Evolutionary conservation across 2,797 vertebrate genomes (phyloP), one percentile per base, ranked within the genome.

Genomic region (Dermochelys coriacea): DNA sequence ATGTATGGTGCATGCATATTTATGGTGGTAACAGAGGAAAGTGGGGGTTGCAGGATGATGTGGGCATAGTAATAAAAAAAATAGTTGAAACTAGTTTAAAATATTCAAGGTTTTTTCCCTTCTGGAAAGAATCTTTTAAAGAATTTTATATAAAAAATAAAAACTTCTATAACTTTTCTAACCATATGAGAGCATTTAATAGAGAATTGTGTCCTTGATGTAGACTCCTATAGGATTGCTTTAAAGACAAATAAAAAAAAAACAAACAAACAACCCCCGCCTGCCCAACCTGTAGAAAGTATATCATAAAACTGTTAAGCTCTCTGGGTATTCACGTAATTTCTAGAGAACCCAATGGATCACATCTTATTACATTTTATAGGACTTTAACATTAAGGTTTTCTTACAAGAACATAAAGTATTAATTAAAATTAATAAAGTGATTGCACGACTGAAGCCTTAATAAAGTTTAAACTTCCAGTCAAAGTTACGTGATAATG

Each of bases 81-180:
- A 27, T 80, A 89, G 34, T 80, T 88, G 61, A 94, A 96, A 91
- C 12, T 74, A 77, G 93, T 94, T 84, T 71, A 84, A 88, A 86
- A 84, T 93, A 82, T 91, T 94, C 93, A 81, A 79, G 6, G 29
- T 80, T 94, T 87, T 85, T 49, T 15, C 41, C 21, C 90, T 86
- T 79, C 74, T 95, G 85, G 84, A 90, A 90, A 91, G 34, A 61
- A 15, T 59, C 57, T n/a, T 74, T 37, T 91, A 57, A 88, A 51
- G 19, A 74, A 81, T 85, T 91, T 88, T 92, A 92, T 92, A 91
- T 80, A 57, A 55, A 94, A 96, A 95, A 90, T 80, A 89, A 83
- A 93, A 95, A 79, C 55, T 94, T 87, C 79, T 78, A 81, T 93
- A 91, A 82, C 41, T 51, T 90, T 95, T 93, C 55, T 86, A 86